Evolutionary conservation across 2,113 vertebrate genomes (phyloP).

Genomic region (Psittacus erithacus): DNA sequence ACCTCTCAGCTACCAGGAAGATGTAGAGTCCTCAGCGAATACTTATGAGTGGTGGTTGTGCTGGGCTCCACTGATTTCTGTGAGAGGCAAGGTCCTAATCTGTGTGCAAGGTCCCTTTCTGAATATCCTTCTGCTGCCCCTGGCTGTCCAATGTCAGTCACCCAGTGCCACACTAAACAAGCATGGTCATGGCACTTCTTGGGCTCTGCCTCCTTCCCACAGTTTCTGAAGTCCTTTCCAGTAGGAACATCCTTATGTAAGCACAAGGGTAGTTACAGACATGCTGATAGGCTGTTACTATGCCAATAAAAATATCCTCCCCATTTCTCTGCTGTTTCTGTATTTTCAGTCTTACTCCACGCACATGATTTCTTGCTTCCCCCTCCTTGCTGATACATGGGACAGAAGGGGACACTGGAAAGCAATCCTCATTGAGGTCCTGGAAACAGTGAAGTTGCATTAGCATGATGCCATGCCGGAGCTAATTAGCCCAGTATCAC

Average conservation of each 20-base stretch:
- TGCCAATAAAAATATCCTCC: neutral
- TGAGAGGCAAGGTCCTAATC: neutral
- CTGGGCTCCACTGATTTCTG: constrained; percentile 1
- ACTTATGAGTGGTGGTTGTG: neutral
- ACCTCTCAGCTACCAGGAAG: constrained; percentile 19
- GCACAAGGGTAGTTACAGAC: neutral
- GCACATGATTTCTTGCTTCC: neutral
- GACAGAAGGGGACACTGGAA: neutral
- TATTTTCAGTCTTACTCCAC: neutral
- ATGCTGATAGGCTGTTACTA: neutral
- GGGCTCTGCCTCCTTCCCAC: neutral
- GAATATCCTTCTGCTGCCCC: neutral
- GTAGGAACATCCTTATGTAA: neutral
- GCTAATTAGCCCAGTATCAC: neutral
- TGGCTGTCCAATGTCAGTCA: neutral
- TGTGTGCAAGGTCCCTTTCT: neutral
- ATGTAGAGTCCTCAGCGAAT: neutral
- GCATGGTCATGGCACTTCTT: fast-evolving
- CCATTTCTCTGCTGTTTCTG: neutral
- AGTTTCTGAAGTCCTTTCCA: neutral
- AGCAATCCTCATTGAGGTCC: neutral
- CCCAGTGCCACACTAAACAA: neutral
- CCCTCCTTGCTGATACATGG: neutral
- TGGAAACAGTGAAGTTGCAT: neutral
- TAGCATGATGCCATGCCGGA: neutral